Evolutionary conservation across 2,888 invertebrate species (phyloP), one percentile per base, ranked within the genome.

Genomic region (Ariolimax columbianus): DNA sequence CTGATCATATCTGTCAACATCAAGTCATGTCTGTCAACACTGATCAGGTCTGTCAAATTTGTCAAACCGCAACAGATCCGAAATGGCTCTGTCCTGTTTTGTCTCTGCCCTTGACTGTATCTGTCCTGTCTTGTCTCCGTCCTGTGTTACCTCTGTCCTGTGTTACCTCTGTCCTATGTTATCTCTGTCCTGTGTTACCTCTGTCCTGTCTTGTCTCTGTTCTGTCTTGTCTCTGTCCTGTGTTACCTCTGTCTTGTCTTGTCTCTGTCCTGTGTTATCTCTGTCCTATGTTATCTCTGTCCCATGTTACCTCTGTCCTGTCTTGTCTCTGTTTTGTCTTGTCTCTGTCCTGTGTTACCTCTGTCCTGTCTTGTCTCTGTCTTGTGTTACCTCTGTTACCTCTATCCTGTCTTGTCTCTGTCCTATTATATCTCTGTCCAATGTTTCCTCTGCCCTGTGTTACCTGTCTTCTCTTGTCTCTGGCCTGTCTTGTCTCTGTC

Each of bases 291-390:
- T 23, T 23, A 9, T 55, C 55, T 55, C 23, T 55, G 55, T 55
- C 55, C 23, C 23, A 55, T 55, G 55, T 23, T 23, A 19, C 23
- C 55, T 55, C 23, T 55, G 55, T 55, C 23, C 23, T 55, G 23
- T 9, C 19, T 23, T 23, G 3, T 55, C 55, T 55, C n/a, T n/a
- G n/a, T n/a, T n/a, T n/a, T n/a, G n/a, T 77, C 83, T 78, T 66
- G 14, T 66, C n/a, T 72, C 66, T n/a, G 26, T 40, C 33, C 77
- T 51, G 79, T 72, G 72, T 26, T 70, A 40, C 66, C 80, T 73
- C 33, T 40, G 4, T 30, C 9, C 47, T 47, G 38, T 55, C 30
- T 33, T 77, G n/a, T 30, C 55, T 77, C 30, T 77, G n/a, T 11
- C n/a, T n/a, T n/a, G 19, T 36, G 47, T 47, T 47, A 11, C 33